A percentile compares a stretch with the other conserved stretches of the same genome.
Evolutionary conservation across 2,888 invertebrate genomes (phyloP).

Genomic region (Pristionchus fissidentatus): DNA sequence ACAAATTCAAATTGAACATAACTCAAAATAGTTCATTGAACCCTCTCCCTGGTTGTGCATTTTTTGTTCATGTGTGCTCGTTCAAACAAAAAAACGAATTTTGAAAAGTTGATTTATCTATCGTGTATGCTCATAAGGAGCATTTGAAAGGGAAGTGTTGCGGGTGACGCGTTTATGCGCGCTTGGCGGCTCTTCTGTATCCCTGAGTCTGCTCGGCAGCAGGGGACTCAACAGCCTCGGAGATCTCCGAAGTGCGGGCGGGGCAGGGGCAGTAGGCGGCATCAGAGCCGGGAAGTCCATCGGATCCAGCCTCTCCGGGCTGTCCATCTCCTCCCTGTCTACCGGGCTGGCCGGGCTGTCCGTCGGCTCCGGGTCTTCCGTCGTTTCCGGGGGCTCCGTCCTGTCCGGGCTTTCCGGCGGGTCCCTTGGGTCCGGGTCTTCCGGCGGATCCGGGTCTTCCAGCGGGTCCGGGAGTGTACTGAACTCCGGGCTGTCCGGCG

Average conservation of each 20-base stretch:
- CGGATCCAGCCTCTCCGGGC: constrained; percentile 24
- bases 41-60: too few species aligned
- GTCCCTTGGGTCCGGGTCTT: constrained; percentile 34
- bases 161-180: too few species aligned
- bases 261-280: constrained; percentile 34
- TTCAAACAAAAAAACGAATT: too few species aligned
- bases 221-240: neutral
- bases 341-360: neutral
- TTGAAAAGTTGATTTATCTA: too few species aligned
- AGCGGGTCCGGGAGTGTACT: constrained; percentile 33
- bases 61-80: too few species aligned
- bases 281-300: constrained; percentile 26
- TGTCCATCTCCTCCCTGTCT: neutral
- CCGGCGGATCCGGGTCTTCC: constrained; percentile 26
- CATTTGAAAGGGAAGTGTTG: too few species aligned
- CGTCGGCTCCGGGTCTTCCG: neutral
- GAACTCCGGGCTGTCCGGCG: neutral
- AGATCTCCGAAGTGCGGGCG: neutral
- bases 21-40: too few species aligned
- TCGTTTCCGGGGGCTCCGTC: constrained; percentile 4
- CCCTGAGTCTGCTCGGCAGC: too few species aligned
- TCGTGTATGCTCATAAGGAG: too few species aligned
- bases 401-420: constrained; percentile 8
- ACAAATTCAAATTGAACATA: too few species aligned
- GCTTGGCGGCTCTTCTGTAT: too few species aligned